Conservation (phyloP, 2,888 invertebrate genomes). For the Volucella bombylans region DNA sequence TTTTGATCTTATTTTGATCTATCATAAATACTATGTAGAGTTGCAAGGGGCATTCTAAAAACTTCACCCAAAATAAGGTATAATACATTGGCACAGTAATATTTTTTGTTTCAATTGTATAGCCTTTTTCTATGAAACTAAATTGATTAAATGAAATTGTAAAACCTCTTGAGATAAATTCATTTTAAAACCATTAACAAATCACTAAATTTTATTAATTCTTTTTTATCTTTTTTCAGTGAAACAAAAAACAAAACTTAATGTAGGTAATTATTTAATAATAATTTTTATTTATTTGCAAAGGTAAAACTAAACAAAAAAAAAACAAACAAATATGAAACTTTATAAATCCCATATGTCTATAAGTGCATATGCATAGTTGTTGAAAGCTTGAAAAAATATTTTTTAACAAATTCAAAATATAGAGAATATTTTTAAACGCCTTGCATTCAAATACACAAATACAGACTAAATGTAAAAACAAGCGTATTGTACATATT, state of each 20-base stretch:
- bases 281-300: conserved; percentile 69
- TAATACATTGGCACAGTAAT: too few species aligned
- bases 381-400: conserved; percentile 70
- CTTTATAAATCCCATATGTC: conserved; percentile 68
- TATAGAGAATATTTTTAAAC: conserved; percentile 45
- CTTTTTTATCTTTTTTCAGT: conserved; percentile 68
- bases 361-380: conserved; percentile 63
- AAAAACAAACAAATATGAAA: conserved; percentile 27
- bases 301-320: conserved; percentile 42
- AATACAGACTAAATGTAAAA: conserved; percentile 43
- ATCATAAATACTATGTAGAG: too few species aligned
- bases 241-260: conserved; percentile 64
- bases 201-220: conserved; percentile 46
- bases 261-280: conserved; percentile 69
- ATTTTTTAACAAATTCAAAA: conserved; percentile 50
- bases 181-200: conserved; percentile 21
- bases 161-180: conserved; percentile 2
- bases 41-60: too few species aligned
- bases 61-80: too few species aligned
- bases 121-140: too few species aligned
- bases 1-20: too few species aligned
- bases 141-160: too few species aligned
- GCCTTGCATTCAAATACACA: conserved; percentile 56
- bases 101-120: too few species aligned
- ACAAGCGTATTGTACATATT: conserved; percentile 56